Percentiles rank a stretch among this genome's conserved stretches.
Conservation (phyloP, 2,888 invertebrate genomes). For the Caenorhabditis uteleia region DNA sequence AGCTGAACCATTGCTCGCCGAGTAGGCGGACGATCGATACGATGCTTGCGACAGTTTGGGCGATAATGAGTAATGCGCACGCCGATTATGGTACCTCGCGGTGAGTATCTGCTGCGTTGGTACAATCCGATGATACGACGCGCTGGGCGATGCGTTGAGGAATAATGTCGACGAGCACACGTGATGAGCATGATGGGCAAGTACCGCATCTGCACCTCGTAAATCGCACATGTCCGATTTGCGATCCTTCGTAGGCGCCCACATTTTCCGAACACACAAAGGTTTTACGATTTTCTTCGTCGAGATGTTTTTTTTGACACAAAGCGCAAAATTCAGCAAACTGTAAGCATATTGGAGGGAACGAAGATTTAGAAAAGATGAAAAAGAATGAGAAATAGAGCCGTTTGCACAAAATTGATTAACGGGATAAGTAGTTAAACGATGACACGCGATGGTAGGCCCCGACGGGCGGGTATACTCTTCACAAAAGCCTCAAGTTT, state of each 20-base stretch:
- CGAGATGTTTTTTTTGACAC: no score
- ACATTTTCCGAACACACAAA: no score
- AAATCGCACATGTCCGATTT: conserved; percentile 43
- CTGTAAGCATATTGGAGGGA: no score
- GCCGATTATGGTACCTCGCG: conserved; percentile 20
- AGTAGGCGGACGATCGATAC: conserved; percentile 24
- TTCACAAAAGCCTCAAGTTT: no score
- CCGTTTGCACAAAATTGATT: no score
- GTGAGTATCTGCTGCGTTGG: conserved; percentile 21
- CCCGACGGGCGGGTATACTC: no score
- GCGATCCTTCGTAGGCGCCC: conserved; percentile 32
- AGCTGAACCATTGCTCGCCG: conserved; percentile 18
- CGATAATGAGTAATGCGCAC: conserved; percentile 25
- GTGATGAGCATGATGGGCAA: conserved; percentile 35
- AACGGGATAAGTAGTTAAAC: no score
- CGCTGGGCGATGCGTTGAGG: conserved; percentile 26
- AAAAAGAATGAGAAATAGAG: no score
- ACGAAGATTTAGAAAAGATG: no score
- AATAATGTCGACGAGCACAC: conserved; percentile 34
- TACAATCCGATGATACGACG: conserved; percentile 34
- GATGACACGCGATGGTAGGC: no score
- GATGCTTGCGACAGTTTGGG: conserved; percentile 34
- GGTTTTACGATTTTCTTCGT: no score
- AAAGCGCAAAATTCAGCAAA: no score
- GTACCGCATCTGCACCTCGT: conserved; percentile 45